A percentile compares a stretch with the other conserved stretches of the same genome.
phyloP scores from a whole-genome alignment of 1,140 invertebrate genomes.

The Aricia agestis region DNA sequence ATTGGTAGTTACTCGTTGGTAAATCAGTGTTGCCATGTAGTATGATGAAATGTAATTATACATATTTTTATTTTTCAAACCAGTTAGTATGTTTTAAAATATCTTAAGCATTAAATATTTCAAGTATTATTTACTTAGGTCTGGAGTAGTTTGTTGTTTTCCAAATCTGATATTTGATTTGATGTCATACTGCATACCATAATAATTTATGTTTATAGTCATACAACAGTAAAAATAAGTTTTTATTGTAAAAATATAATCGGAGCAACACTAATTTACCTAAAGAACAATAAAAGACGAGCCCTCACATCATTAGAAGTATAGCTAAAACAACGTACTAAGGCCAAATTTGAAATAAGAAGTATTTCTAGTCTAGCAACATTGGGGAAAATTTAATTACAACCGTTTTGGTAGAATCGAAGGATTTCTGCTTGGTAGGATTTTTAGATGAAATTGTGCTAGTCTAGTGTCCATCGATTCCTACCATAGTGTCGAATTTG shows the following conservation, averaged over 20 bases:
- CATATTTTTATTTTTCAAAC: slow-evolving; percentile 28
- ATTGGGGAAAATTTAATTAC: slow-evolving; percentile 30
- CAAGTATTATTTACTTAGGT: slow-evolving; percentile 6
- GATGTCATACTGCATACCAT: no score
- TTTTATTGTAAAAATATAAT: not conserved
- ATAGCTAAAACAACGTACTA: slow-evolving; percentile 32
- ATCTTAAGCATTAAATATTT: no score
- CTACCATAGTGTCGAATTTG: slow-evolving; percentile 22
- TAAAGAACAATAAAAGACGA: slow-evolving; percentile 26
- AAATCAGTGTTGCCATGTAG: slow-evolving; percentile 54
- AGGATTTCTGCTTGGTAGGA: slow-evolving; percentile 36
- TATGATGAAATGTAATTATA: slow-evolving; percentile 20
- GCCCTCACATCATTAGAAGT: slow-evolving; percentile 34
- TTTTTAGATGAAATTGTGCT: slow-evolving; percentile 35
- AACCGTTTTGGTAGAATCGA: slow-evolving; percentile 30
- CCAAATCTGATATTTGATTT: no score
- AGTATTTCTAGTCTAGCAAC: slow-evolving; percentile 32
- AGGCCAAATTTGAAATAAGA: slow-evolving; percentile 24
- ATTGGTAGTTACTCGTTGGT: slow-evolving; percentile 44
- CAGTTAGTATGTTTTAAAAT: slow-evolving; percentile 18
- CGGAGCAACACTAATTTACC: slow-evolving; percentile 38
- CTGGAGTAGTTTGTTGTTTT: slow-evolving; percentile 7
- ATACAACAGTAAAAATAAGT: no score
- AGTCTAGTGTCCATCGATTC: slow-evolving; percentile 25
- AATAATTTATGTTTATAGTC: no score